Base-by-base conservation (phyloP, 2,113 vertebrate genomes). In the Procavia capensis region DNA sequence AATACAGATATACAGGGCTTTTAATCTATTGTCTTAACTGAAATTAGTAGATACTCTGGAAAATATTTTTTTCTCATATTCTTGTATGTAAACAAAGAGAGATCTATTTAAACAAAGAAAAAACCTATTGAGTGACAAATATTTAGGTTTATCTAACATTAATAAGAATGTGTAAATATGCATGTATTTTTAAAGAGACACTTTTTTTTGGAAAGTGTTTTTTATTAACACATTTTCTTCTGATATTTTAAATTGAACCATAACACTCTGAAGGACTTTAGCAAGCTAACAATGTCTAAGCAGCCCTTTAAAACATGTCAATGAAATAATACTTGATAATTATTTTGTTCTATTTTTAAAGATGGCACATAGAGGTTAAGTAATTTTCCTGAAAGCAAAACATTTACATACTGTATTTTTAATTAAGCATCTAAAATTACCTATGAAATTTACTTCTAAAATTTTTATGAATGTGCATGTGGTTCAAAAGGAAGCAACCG, bases 321-420 rank as follows among this genome's bases (percentile, higher is more conserved):
- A 86, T 6, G 88, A 90, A 96, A 95, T 92, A 94, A 93, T 92
- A 66, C 61, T 85, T 25, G 45, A 17, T 92, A 95, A 96, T 96
- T 96, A 96, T 90, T 93, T 95, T 97, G 78, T 74, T 95, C 80
- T 95, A 88, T 91, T 93, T 98, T 98, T 95, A 95, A 97, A 95
- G 83, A 86, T 93, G 79, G 64, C 79, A 93, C 74, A 95, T 91
- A 84, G 63, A 96, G 63, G 70, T 86, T 97, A 96, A 94, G 78
- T 61, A 96, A 90, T 96, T 96, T 93, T 93, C 90, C 88, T 97
- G 92, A 98, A 96, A 97, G 94, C 78, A 93, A 63, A 92, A 75
- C 54, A 96, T 94, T 95, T 96, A 66, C 82, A 92, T 96, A 91
- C 27, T 95, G 31, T 83, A 95, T 94, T 97, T 96, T 97, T 92